These are phyloP conservation scores for Chelonus formosanus DNA, from an alignment of 2,888 invertebrate genomes.

Conservation along the genomic window DNA sequence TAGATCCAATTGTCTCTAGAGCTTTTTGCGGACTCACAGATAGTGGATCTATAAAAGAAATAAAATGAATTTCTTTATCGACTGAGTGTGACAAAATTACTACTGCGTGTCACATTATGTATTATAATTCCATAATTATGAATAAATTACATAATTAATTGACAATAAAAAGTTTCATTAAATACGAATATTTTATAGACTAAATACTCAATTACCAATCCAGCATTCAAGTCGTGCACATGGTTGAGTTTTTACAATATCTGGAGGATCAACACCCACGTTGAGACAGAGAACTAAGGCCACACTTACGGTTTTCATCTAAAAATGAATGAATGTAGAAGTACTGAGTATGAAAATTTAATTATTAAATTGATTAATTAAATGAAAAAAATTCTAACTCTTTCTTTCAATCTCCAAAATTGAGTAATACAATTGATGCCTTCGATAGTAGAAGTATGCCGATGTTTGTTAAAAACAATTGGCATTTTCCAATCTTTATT, in stretches of 20 bases:
- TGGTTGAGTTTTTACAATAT: conserved; percentile 95
- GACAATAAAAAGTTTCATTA: background rate
- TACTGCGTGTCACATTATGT: conserved; percentile 32
- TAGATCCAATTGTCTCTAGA: conserved; percentile 88
- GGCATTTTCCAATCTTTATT: conserved; percentile 75
- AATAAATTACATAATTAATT: conserved; percentile 16
- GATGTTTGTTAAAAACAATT: conserved; percentile 76
- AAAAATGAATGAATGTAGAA: conserved; percentile 39
- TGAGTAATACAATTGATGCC: conserved; percentile 75
- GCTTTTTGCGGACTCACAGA: conserved; percentile 91
- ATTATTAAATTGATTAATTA: background rate
- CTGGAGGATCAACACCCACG: conserved; percentile 99
- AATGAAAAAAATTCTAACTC: conserved; percentile 68
- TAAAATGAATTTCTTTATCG: background rate
- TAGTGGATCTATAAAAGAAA: conserved; percentile 75
- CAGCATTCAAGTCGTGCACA: conserved; percentile 96
- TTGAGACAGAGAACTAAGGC: conserved; percentile 97
- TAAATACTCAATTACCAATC: conserved; percentile 76
- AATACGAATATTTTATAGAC: background rate
- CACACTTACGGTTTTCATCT: conserved; percentile 99
- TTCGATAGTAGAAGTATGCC: conserved; percentile 79
- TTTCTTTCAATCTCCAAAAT: conserved; percentile 92
- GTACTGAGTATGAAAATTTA: background rate
- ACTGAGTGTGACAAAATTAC: conserved; percentile 7
- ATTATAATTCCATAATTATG: conserved; percentile 12